Base-by-base conservation (phyloP, 2,797 vertebrate species). In the Sebastolobus altivelis region DNA sequence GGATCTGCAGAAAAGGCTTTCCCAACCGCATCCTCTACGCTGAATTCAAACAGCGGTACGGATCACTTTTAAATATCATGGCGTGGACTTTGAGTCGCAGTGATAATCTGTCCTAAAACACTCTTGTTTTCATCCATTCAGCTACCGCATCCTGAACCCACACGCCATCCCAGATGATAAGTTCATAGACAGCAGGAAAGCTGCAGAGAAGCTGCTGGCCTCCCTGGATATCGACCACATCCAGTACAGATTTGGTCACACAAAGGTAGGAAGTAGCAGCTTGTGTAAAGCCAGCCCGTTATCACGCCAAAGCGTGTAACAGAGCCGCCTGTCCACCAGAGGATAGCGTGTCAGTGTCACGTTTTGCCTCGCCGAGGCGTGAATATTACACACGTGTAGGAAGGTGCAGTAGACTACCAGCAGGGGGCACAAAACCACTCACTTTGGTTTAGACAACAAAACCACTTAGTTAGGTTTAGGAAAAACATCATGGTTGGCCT, bases 1-100 rank as follows among this genome's bases (percentile, higher is more conserved):
- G 97, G 70, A 99, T 98, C 94, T 99, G 97, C 92, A 96, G 97
- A 31, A 98, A 99, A 90, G 97, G 97, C 3, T 98, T 97, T 86
- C 97, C 97, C 72, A 99, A 98, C 93, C 96, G 97, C 89, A 95
- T 98, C 75, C 93, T 98, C 68, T 98, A 98, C 0, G 95, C 96
- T 0, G 97, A 99, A 85, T 99, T 98, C 93, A 97, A 97, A 89
- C 97, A 98, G 89, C 95, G 97, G 98, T 99, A 87, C 31, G 31
- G 13, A 66, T 66, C 25, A 27, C 61, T 49, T 31, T 63, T 59
- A 6, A 13, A 65, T 76, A 25, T 63, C 25, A 2, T 3, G 4
- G 5, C 18, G 18, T 11, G 10, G 27, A 29, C 35, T 49, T n/a
- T 11, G 2, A 77, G 22, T 75, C 25, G 27, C 1, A 58, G 9